Evolutionary conservation across 2,113 vertebrate species (phyloP).

Genomic region (Pollimyrus isidori): DNA sequence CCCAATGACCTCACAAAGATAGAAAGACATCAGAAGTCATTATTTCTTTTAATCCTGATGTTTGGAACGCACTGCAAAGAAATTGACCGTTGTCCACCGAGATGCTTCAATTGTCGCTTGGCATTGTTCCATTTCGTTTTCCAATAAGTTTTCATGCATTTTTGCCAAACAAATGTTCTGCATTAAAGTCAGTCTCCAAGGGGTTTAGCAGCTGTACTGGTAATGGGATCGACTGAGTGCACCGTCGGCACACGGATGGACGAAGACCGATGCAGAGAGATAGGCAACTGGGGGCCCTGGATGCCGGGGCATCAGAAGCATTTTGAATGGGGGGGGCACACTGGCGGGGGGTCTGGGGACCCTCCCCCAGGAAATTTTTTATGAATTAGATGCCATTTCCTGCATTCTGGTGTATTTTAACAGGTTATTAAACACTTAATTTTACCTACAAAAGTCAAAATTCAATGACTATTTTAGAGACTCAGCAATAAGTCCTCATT

Average conservation of each 20-base stretch:
- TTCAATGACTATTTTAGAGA: no score
- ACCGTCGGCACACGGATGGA: not conserved
- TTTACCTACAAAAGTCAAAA: no score
- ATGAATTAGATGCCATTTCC: no score
- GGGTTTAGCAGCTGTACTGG: not conserved
- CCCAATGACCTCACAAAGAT: not conserved
- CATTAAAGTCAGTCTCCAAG: not conserved
- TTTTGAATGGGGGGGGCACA: no score
- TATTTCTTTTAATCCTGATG: not conserved
- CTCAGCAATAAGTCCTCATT: no score
- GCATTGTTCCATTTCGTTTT: not conserved
- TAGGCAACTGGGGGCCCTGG: conserved; percentile 7
- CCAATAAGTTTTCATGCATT: not conserved
- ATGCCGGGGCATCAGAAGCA: no score
- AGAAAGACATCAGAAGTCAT: not conserved
- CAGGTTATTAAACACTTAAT: no score
- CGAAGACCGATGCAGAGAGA: not conserved
- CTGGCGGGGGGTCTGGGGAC: no score
- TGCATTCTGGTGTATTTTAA: no score
- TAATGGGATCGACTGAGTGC: not conserved
- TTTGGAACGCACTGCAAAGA: not conserved
- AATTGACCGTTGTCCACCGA: not conserved
- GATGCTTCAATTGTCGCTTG: not conserved
- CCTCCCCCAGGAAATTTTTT: no score
- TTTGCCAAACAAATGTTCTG: not conserved